A percentile compares a stretch with the other conserved stretches of the same genome.
These are phyloP conservation scores for Erebia ligea DNA, from an alignment of 2,888 invertebrate species.

Conservation along the genomic window DNA sequence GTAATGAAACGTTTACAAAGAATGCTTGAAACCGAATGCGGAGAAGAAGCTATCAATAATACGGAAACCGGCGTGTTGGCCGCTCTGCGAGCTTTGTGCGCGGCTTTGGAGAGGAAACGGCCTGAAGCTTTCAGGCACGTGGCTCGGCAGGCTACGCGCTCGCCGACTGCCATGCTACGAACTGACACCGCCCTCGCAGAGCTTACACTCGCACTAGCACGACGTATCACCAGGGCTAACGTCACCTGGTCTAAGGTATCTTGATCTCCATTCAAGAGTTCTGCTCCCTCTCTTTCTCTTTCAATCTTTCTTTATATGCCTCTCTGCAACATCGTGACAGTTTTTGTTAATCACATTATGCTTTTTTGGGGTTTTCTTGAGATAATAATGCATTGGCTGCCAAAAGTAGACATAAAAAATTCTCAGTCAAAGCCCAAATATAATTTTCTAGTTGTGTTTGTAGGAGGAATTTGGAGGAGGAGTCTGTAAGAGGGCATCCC, in stretches of 20 bases:
- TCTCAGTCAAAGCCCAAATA: too few relatives aligned
- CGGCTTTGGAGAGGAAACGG: slow-evolving; percentile 90
- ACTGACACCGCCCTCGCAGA: slow-evolving; percentile 85
- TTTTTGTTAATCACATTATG: too few relatives aligned
- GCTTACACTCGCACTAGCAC: slow-evolving; percentile 87
- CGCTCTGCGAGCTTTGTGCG: slow-evolving; percentile 80
- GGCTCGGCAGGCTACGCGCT: slow-evolving; percentile 87
- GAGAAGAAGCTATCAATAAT: slow-evolving; percentile 78
- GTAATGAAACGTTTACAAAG: slow-evolving; percentile 74
- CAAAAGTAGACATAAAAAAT: too few relatives aligned
- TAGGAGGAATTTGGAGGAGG: too few relatives aligned
- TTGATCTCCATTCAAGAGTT: neutral
- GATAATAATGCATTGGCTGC: neutral
- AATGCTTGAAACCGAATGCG: slow-evolving; percentile 81
- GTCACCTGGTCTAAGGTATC: slow-evolving; percentile 91
- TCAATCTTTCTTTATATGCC: too few relatives aligned
- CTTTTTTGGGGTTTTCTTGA: neutral
- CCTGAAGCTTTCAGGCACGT: slow-evolving; percentile 89
- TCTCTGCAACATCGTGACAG: too few relatives aligned
- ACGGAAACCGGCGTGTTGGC: slow-evolving; percentile 73
- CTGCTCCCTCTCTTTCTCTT: too few relatives aligned
- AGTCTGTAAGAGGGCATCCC: too few relatives aligned
- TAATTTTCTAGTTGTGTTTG: too few relatives aligned
- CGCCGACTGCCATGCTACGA: slow-evolving; percentile 82
- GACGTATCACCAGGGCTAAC: slow-evolving; percentile 87